Evolutionary conservation across 2,797 vertebrate species (phyloP).

Genomic region (Spea hammondii): DNA sequence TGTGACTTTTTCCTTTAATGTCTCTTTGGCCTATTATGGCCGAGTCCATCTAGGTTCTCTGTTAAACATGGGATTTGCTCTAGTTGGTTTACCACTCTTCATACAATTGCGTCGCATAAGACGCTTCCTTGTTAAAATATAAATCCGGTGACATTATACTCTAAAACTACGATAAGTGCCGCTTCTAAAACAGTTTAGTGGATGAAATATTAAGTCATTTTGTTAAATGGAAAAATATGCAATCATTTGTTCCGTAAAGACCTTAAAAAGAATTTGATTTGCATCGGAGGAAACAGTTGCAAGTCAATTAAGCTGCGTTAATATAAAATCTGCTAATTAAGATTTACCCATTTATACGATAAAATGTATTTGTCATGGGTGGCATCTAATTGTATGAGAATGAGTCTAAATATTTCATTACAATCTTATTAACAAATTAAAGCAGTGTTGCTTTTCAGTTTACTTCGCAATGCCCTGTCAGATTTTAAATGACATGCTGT

Average conservation of each 20-base stretch:
- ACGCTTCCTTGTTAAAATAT: no score
- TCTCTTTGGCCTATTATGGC: no score
- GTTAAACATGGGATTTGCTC: no score
- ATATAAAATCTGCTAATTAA: constrained; percentile 38
- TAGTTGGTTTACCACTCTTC: no score
- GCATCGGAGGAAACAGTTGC: constrained; percentile 35
- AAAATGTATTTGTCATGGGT: constrained; percentile 47
- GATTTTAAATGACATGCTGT: constrained; percentile 29
- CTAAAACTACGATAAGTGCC: constrained; percentile 4
- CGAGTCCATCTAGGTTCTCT: no score
- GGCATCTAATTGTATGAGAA: constrained; percentile 33
- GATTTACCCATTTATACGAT: constrained; percentile 38
- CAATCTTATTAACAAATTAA: constrained; percentile 44
- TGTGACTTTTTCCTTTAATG: no score
- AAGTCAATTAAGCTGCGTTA: constrained; percentile 40
- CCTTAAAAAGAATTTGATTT: constrained; percentile 37
- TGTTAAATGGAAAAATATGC: constrained; percentile 26
- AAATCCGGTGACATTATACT: not conserved
- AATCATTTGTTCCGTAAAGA: constrained; percentile 13
- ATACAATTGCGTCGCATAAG: no score
- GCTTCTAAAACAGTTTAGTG: constrained; percentile 25
- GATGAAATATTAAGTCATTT: constrained; percentile 38
- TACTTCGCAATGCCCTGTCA: constrained; percentile 21
- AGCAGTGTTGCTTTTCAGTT: not conserved
- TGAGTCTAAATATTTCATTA: constrained; percentile 46